Conservation (phyloP, 2,113 vertebrate genomes). For the Amphiprion percula region DNA sequence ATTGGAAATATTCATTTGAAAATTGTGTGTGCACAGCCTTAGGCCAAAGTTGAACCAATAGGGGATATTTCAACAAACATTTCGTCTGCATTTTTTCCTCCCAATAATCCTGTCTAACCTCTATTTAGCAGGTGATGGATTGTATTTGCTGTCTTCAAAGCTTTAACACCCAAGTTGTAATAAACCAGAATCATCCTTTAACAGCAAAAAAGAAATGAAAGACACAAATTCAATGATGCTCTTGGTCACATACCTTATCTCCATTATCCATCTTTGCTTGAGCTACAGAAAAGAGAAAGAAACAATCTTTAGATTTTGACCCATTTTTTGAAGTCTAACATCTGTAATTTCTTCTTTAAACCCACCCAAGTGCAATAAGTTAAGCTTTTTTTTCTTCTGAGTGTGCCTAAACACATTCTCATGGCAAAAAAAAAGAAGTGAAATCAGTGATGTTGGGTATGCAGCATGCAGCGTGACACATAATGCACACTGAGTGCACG, state of each 20-base stretch:
- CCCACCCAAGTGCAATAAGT: slow-evolving; percentile 21
- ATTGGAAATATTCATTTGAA: too few relatives aligned
- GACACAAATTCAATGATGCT: accelerated
- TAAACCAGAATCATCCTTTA: slow-evolving; percentile 23
- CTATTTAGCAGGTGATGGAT: too few relatives aligned
- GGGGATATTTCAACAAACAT: too few relatives aligned
- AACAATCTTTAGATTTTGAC: slow-evolving; percentile 1
- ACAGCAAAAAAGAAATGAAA: neutral
- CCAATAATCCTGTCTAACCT: too few relatives aligned
- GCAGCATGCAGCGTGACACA: slow-evolving; percentile 75
- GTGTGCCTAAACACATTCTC: slow-evolving; percentile 23
- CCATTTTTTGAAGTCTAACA: neutral
- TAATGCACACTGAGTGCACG: slow-evolving; percentile 38
- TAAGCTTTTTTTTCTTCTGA: slow-evolving; percentile 2
- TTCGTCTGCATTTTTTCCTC: too few relatives aligned
- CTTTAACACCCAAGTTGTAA: neutral
- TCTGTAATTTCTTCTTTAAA: neutral
- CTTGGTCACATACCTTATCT: slow-evolving; percentile 77
- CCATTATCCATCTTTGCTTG: slow-evolving; percentile 81
- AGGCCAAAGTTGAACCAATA: too few relatives aligned
- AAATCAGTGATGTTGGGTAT: slow-evolving; percentile 41
- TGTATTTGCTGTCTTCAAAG: neutral
- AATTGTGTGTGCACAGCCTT: too few relatives aligned
- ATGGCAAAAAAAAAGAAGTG: slow-evolving; percentile 29
- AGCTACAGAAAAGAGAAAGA: slow-evolving; percentile 67